phyloP scores from a whole-genome alignment of 2,888 invertebrate genomes.

The Galeruca laticollis region DNA sequence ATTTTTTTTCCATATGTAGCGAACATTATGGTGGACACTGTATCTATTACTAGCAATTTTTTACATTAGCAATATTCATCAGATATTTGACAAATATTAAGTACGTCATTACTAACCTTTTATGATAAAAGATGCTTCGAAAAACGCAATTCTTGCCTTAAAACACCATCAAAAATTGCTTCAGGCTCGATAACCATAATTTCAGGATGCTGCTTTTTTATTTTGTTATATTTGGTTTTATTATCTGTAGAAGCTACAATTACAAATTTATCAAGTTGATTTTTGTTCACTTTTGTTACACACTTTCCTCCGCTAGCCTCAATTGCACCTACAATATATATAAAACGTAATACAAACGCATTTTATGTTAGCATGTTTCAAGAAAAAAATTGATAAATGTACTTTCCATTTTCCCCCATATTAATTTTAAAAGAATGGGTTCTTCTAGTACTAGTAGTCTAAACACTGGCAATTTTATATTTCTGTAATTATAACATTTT shows the following conservation, averaged over 20 bases:
- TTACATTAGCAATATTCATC: too few species aligned
- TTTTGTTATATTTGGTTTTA: slow-evolving; percentile 57
- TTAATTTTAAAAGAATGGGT: too few species aligned
- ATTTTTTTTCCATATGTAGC: too few species aligned
- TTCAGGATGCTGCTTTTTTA: slow-evolving; percentile 57
- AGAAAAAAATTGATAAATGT: not conserved
- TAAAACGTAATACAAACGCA: not conserved
- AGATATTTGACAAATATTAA: too few species aligned
- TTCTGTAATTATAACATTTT: too few species aligned
- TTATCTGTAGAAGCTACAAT: slow-evolving; percentile 59
- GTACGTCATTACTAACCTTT: not conserved
- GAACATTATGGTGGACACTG: too few species aligned
- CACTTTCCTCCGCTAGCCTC: slow-evolving; percentile 63
- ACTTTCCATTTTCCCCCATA: not conserved
- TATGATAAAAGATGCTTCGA: slow-evolving; percentile 48
- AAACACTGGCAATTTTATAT: too few species aligned
- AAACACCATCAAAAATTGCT: slow-evolving; percentile 63
- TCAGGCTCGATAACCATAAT: slow-evolving; percentile 61
- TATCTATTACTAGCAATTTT: too few species aligned
- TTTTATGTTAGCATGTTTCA: not conserved
- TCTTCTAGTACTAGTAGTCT: too few species aligned
- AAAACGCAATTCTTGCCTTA: slow-evolving; percentile 61
- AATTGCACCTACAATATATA: slow-evolving; percentile 58
- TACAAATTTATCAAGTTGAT: slow-evolving; percentile 48
- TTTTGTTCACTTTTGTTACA: slow-evolving; percentile 54